Base-by-base conservation (phyloP, 2,797 vertebrate species). In the Esox masquinongy region DNA sequence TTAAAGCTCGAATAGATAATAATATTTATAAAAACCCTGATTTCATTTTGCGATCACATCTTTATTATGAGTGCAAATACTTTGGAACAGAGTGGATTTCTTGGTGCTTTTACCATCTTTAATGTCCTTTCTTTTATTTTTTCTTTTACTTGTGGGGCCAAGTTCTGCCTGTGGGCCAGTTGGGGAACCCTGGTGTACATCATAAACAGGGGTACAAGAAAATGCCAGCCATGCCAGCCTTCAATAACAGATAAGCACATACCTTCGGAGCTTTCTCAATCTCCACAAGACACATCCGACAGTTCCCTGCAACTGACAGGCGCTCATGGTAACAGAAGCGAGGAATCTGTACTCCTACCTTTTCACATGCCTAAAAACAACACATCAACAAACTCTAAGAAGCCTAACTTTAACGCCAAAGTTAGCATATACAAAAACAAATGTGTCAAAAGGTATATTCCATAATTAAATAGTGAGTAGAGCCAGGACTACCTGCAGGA, bases 231-330 rank as follows among this genome's bases (percentile, higher is more conserved):
- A 34, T 22, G 1, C 56, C 19, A 19, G 34, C 11, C 9, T 53
- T 59, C n/a, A 59, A 34, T 4, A 24, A 36, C 29, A 5, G 4
- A 17, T 43, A 72, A 49, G 68, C 72, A 79, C 51, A 7, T 89
- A 95, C 95, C 94, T 96, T 96, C 53, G 95, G 94, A 49, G 94
- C 93, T 86, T 94, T 95, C 85, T 97, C 96, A 50, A 97, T 96
- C 90, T 97, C 96, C 84, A 97, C 96, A 79, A 97, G 92, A 87
- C 96, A 97, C 96, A 97, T 97, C 74, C 96, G 93, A 79, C 96
- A 97, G 86, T 96, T 96, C 76, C 96, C 96, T 81, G 96, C 96
- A 68, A 97, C 91, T 17, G 96, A 96, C 74, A 97, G 90, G 67
- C 96, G 94, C 80, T 97, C 96, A 31, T 97, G 96, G 34, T 96